Base-by-base conservation (phyloP, 2,888 invertebrate genomes). In the Spisula subtruncata region DNA sequence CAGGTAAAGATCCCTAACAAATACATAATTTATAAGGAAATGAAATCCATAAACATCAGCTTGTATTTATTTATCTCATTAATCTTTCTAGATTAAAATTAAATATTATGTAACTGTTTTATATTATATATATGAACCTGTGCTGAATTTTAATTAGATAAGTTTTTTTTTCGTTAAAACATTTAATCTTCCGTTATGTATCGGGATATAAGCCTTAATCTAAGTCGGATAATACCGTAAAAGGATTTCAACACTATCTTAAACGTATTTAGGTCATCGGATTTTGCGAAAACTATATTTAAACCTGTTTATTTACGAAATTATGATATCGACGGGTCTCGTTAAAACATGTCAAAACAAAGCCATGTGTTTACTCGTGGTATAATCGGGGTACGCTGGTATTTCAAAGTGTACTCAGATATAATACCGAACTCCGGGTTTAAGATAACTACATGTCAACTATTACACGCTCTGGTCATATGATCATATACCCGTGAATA, bases 341-440 rank as follows among this genome's bases (percentile, higher is more conserved):
- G 60, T 66, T n/a, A 25, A 66, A 66, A 66, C 60, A 25, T 66
- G 60, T 66, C 60, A 66, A 66, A 25, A 66, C 60, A 66, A 66
- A 66, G 16, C 14, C 32, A 14, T 75, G 32, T 75, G 18, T 32
- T 32, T 32, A 35, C 18, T 66, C 60, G 1, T 66, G 25, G 10
- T 75, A 35, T 75, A 75, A 75, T 75, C 75, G 18, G 12, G n/a
- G 32, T 29, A 60, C 20, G 12, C 60, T 18, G 25, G 41, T 41
- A 41, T 25, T n/a, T 71, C 32, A 29, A 25, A 71, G 71, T 71
- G 71, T 25, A 16, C 10, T 16, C 25, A 75, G 75, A 75, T 75
- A 75, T 75, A 35, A 75, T 75, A 41, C 41, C 18, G 4, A 14
- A 32, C 32, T 35, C 35, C n/a, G n/a, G 35, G n/a, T 75, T 75